These are phyloP conservation scores for Nomada goodeniana DNA, from an alignment of 2,888 invertebrate species.

Conservation along the genomic window DNA sequence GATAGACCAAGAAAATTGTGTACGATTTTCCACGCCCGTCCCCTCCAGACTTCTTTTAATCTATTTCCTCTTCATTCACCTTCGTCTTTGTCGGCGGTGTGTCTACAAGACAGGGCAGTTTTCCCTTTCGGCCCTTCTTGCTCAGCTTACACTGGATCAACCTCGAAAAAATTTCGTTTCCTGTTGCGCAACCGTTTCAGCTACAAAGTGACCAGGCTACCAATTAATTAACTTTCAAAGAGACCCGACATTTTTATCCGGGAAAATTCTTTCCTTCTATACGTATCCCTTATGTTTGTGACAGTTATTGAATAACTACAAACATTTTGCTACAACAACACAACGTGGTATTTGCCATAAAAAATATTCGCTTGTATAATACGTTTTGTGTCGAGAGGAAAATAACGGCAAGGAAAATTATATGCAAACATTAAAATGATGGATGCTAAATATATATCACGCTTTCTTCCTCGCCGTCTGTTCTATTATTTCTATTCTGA, in stretches of 20 bases:
- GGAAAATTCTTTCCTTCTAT: background rate
- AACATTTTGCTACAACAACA: too few species aligned
- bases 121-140: constrained; percentile 8
- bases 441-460: background rate
- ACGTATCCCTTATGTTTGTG: background rate
- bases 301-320: background rate
- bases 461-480: constrained; percentile 8
- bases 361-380: too few species aligned
- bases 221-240: background rate
- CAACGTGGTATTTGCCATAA: too few species aligned
- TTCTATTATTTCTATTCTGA: constrained; percentile 7
- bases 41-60: constrained; percentile 5
- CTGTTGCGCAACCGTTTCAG: constrained; percentile 8
- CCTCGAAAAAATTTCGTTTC: constrained; percentile 23
- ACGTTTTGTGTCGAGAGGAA: too few species aligned
- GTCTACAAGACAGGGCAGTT: constrained; percentile 23
- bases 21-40: constrained; percentile 11
- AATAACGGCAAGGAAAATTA: background rate
- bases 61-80: constrained; percentile 33
- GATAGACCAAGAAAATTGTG: constrained; percentile 34
- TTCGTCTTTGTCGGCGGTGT: constrained; percentile 37
- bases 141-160: constrained; percentile 17
- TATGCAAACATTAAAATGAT: background rate
- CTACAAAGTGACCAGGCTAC: background rate
- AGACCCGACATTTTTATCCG: background rate